Percentiles rank a stretch among this genome's conserved stretches.
phyloP scores from a whole-genome alignment of 2,888 invertebrate genomes.

The Epiblema foenella region DNA sequence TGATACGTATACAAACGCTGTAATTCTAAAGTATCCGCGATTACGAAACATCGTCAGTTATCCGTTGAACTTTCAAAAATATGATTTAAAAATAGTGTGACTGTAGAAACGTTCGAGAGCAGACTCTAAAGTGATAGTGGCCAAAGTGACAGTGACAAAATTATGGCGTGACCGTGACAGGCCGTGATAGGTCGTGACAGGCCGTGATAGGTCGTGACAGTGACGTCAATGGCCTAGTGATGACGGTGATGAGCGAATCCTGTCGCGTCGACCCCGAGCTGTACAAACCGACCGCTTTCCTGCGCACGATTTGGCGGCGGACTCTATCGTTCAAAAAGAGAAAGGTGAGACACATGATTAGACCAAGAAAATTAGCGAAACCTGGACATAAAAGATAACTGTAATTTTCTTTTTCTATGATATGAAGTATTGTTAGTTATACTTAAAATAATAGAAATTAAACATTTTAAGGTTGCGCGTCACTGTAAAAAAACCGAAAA shows the following conservation, averaged over 20 bases:
- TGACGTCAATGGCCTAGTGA: constrained; percentile 52
- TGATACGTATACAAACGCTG: too few species aligned
- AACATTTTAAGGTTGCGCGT: too few species aligned
- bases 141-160: constrained; percentile 14
- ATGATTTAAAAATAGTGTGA: background rate
- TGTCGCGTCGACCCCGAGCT: constrained; percentile 62
- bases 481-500: too few species aligned
- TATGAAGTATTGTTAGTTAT: too few species aligned
- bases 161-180: constrained; percentile 30
- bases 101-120: background rate
- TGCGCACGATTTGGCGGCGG: constrained; percentile 75
- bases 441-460: too few species aligned
- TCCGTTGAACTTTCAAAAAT: background rate
- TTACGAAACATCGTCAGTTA: too few species aligned
- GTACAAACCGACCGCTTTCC: constrained; percentile 66
- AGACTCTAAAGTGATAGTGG: background rate
- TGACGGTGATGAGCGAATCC: constrained; percentile 79
- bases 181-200: constrained; percentile 20
- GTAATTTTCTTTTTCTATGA: too few species aligned
- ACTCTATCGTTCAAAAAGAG: constrained; percentile 73
- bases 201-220: constrained; percentile 4
- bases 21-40: too few species aligned
- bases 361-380: too few species aligned
- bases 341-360: constrained; percentile 78
- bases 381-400: too few species aligned